Conservation (phyloP, 1,140 invertebrate species). For the Oreohelix idahoensis region DNA sequence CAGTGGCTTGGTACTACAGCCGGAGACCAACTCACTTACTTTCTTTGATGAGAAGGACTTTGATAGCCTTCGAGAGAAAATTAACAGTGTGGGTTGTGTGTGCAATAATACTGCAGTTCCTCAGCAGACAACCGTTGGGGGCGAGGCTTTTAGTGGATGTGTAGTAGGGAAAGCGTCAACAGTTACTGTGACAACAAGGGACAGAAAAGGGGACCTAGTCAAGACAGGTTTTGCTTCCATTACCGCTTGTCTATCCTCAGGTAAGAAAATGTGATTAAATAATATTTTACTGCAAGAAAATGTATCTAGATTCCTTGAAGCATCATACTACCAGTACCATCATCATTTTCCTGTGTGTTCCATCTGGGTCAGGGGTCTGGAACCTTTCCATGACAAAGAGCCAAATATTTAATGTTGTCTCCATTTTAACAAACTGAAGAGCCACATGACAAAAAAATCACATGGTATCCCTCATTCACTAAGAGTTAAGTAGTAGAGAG, state of each 20-base stretch:
- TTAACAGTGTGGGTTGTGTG: conserved; percentile 70
- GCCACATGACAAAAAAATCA: too few species aligned
- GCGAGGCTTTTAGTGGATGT: conserved; percentile 73
- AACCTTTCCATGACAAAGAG: too few species aligned
- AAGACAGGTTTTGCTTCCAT: conserved; percentile 64
- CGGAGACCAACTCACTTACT: conserved; percentile 74
- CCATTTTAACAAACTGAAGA: too few species aligned
- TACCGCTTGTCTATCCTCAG: conserved; percentile 45
- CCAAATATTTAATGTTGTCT: too few species aligned
- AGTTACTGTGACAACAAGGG: conserved; percentile 73
- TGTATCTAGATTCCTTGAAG: too few species aligned
- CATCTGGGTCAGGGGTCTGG: too few species aligned
- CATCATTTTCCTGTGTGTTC: too few species aligned
- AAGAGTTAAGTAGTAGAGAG: too few species aligned
- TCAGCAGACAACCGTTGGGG: conserved; percentile 73
- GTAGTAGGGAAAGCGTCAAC: conserved; percentile 65
- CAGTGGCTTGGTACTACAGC: conserved; percentile 70
- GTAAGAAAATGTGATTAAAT: too few species aligned
- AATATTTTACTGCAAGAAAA: too few species aligned
- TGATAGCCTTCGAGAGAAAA: conserved; percentile 64
- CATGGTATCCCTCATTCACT: too few species aligned
- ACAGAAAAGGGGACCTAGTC: conserved; percentile 71
- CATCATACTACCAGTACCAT: too few species aligned
- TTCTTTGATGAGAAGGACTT: conserved; percentile 69
- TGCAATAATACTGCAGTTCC: conserved; percentile 73